phyloP scores from a whole-genome alignment of 2,888 invertebrate genomes.

The Camptogramma bilineatum region DNA sequence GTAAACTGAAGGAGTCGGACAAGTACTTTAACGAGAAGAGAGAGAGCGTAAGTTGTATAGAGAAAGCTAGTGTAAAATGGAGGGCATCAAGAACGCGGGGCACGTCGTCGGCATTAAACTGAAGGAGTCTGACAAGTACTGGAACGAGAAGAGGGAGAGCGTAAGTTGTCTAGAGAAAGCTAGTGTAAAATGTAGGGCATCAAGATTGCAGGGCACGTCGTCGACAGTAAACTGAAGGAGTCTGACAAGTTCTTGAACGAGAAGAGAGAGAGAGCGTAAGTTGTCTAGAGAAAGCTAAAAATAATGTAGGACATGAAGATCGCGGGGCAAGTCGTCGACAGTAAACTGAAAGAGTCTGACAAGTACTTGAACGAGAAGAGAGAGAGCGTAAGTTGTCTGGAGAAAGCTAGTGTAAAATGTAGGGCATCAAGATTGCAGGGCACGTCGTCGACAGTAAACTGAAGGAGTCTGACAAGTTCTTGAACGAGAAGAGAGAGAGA shows the following conservation, averaged over 20 bases:
- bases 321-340: slow-evolving; percentile 84
- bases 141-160: slow-evolving; percentile 85
- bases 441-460: slow-evolving; percentile 86
- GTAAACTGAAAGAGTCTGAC: slow-evolving; percentile 87
- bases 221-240: slow-evolving; percentile 87
- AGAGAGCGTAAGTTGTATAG: too few relatives aligned
- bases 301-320: slow-evolving; percentile 77
- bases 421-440: slow-evolving; percentile 84
- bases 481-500: slow-evolving; percentile 86
- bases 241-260: slow-evolving; percentile 87
- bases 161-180: slow-evolving; percentile 50
- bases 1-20: slow-evolving; percentile 87
- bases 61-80: too few relatives aligned
- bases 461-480: slow-evolving; percentile 86
- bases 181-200: slow-evolving; percentile 63
- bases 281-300: not conserved
- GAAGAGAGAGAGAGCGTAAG: slow-evolving; percentile 79
- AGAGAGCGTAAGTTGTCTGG: slow-evolving; percentile 56
- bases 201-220: slow-evolving; percentile 83
- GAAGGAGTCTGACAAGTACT: slow-evolving; percentile 86
- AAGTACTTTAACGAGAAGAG: slow-evolving; percentile 86
- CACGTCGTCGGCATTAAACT: slow-evolving; percentile 86
- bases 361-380: slow-evolving; percentile 86
- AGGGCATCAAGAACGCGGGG: slow-evolving; percentile 84
- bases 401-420: too few relatives aligned